These are phyloP conservation scores for Hirundo rustica DNA, from an alignment of 2,797 vertebrate genomes.

Conservation along the genomic window DNA sequence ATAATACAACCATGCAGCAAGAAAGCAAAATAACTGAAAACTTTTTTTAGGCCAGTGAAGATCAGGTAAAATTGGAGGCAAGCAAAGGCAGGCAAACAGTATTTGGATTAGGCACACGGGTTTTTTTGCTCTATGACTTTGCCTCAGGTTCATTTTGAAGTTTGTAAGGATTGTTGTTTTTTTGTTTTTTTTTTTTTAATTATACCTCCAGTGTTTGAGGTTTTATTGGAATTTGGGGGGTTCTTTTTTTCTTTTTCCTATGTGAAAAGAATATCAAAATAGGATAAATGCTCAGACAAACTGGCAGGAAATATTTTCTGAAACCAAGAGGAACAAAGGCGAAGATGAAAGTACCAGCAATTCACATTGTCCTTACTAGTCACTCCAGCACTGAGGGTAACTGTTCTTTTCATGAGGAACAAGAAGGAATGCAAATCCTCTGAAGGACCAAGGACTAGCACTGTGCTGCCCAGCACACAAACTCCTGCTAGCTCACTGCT, in stretches of 20 bases:
- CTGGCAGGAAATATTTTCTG: background rate
- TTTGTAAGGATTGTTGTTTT: too few species aligned
- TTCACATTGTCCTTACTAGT: background rate
- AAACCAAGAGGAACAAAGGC: constrained; percentile 19
- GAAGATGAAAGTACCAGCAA: constrained; percentile 1
- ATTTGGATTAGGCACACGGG: background rate
- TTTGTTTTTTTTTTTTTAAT: constrained; percentile 39
- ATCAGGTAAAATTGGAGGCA: constrained; percentile 52
- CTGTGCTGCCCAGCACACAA: background rate
- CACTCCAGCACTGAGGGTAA: background rate
- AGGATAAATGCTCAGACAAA: constrained; percentile 3
- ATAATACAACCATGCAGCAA: background rate
- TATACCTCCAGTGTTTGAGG: constrained; percentile 28
- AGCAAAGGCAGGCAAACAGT: constrained; percentile 63
- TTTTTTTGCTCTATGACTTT: constrained; percentile 19
- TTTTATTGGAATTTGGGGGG: constrained; percentile 12
- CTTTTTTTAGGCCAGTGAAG: constrained; percentile 8
- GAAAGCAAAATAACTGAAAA: background rate
- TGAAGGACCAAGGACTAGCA: background rate
- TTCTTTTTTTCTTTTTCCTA: background rate
- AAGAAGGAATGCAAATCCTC: background rate
- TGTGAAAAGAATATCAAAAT: background rate
- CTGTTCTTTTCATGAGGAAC: background rate
- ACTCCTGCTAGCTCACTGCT: background rate
- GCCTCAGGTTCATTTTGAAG: constrained; percentile 56